Conservation (phyloP, 2,888 invertebrate species). For the Eupithecia tripunctaria region DNA sequence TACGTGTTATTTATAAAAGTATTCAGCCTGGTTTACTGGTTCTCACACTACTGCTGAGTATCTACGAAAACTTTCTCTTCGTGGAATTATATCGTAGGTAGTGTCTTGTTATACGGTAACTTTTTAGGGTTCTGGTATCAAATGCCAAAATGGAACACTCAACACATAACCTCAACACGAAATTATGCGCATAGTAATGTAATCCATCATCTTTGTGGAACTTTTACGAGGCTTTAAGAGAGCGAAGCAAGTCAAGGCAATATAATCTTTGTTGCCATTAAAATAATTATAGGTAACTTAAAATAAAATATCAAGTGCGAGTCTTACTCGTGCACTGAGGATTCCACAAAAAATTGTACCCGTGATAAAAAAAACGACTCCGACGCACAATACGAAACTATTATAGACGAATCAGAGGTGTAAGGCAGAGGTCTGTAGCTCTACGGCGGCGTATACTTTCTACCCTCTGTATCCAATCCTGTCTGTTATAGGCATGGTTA, state of each 20-base stretch:
- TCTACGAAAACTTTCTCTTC: background rate
- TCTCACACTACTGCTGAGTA: background rate
- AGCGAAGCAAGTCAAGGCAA: background rate
- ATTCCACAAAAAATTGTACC: background rate
- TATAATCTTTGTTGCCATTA: background rate
- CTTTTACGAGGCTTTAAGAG: background rate
- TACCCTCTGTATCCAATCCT: too few species aligned
- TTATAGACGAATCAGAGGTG: too few species aligned
- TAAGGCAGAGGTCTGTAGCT: too few species aligned
- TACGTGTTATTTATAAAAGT: too few species aligned
- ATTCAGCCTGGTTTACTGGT: background rate
- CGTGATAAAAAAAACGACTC: background rate
- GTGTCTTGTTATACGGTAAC: background rate
- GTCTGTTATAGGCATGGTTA: too few species aligned
- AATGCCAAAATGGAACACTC: background rate
- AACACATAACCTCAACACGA: background rate
- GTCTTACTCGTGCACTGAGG: background rate
- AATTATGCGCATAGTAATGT: background rate
- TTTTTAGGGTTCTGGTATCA: background rate
- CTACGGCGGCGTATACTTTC: too few species aligned
- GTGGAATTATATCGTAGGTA: background rate
- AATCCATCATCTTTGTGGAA: background rate
- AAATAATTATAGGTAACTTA: too few species aligned
- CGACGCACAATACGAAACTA: background rate
- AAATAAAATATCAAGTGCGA: too few species aligned